Evolutionary conservation across 2,888 invertebrate genomes (phyloP).

Genomic region (Sesia apiformis): DNA sequence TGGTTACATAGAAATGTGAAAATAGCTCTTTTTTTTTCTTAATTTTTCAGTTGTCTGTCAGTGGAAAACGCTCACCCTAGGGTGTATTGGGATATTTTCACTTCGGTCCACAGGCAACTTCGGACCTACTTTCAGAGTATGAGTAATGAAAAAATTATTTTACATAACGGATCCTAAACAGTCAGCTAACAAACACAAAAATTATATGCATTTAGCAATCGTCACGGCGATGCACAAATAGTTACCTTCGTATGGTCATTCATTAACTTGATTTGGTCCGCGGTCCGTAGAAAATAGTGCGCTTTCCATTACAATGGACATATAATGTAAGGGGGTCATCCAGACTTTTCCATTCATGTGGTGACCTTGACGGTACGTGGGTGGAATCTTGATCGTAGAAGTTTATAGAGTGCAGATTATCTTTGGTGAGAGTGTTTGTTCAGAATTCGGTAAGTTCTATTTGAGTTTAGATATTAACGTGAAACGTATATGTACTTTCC

Average conservation of each 20-base stretch:
- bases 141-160: too few relatives aligned
- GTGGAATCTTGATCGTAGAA: background rate
- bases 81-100: too few relatives aligned
- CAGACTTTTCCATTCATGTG: constrained; percentile 29
- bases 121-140: too few relatives aligned
- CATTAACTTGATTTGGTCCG: constrained; percentile 60
- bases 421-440: background rate
- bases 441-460: constrained; percentile 16
- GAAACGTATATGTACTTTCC: too few relatives aligned
- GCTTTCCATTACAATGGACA: constrained; percentile 40
- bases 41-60: too few relatives aligned
- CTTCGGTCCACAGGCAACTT: too few relatives aligned
- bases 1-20: too few relatives aligned
- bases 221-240: constrained; percentile 16
- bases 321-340: constrained; percentile 45
- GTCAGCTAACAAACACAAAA: background rate
- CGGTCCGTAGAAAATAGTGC: constrained; percentile 48
- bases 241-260: constrained; percentile 23
- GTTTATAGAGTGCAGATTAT: background rate
- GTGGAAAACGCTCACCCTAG: too few relatives aligned
- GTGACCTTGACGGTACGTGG: constrained; percentile 32
- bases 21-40: too few relatives aligned
- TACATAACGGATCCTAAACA: too few relatives aligned
- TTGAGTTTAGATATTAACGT: constrained; percentile 6
- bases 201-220: background rate